Conservation (phyloP, 2,113 vertebrate species). For the Pedionomus torquatus region DNA sequence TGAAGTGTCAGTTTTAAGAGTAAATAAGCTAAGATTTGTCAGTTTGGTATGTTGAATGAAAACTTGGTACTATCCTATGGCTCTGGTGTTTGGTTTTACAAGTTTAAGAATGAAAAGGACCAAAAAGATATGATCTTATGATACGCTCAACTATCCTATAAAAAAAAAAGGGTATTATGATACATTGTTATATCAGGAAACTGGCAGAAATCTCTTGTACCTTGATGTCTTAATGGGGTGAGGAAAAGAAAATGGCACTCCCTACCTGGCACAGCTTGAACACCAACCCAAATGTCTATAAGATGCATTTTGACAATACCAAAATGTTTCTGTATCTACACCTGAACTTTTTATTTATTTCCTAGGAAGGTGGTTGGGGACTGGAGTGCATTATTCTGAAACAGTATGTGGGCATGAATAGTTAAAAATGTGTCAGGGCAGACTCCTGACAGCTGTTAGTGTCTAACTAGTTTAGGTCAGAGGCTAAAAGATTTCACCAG, state of each 20-base stretch:
- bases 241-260: background rate
- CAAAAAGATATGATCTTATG: background rate
- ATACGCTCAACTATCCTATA: background rate
- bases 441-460: fast-evolving
- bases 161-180: background rate
- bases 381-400: background rate
- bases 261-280: background rate
- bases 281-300: background rate
- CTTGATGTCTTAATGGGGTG: background rate
- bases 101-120: background rate
- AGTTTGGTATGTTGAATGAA: background rate
- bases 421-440: background rate
- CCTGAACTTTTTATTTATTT: background rate
- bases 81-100: background rate
- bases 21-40: background rate
- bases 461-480: background rate
- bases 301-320: background rate
- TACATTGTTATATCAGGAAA: background rate
- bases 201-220: background rate
- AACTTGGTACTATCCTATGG: background rate
- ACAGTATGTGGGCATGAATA: background rate
- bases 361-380: background rate
- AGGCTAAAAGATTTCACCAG: background rate
- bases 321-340: background rate
- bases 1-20: background rate